These are phyloP conservation scores for Mactra quadrangularis DNA, from an alignment of 1,140 invertebrate species.

Conservation along the genomic window DNA sequence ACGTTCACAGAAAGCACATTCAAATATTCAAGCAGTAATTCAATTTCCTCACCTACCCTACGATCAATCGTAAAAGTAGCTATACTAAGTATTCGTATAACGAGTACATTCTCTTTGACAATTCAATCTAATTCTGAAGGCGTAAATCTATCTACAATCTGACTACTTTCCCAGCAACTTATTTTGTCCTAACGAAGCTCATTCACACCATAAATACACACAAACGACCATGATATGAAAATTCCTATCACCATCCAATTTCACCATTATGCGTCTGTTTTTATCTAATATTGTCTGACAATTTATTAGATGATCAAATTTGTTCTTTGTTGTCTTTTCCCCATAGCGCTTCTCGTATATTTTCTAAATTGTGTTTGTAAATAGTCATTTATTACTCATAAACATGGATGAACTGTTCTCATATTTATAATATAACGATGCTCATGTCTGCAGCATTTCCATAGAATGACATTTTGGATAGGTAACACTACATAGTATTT, in stretches of 20 bases:
- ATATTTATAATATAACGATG: not conserved
- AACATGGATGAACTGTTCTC: not conserved
- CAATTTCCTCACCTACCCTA: conserved; percentile 3
- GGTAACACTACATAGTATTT: too few species aligned
- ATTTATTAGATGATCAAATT: too few species aligned
- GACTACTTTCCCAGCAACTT: conserved; percentile 16
- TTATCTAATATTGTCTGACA: conserved; percentile 10
- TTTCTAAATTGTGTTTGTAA: not conserved
- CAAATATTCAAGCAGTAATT: conserved; percentile 23
- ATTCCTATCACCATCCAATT: conserved; percentile 30
- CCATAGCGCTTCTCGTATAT: not conserved
- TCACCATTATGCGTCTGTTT: conserved; percentile 7
- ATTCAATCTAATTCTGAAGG: conserved; percentile 9
- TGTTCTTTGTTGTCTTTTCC: too few species aligned
- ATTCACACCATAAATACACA: conserved; percentile 9
- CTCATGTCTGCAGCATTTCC: not conserved
- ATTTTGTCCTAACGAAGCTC: conserved; percentile 11
- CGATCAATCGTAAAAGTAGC: conserved; percentile 13
- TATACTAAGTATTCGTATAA: conserved; percentile 14
- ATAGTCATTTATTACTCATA: not conserved
- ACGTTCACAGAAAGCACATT: not conserved
- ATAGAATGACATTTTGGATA: not conserved
- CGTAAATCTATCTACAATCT: conserved; percentile 11
- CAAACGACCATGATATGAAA: conserved; percentile 17
- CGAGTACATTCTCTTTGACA: not conserved